These are phyloP conservation scores for Trissoscelio sp. DNA, from an alignment of 2,888 invertebrate species.

Conservation along the genomic window DNA sequence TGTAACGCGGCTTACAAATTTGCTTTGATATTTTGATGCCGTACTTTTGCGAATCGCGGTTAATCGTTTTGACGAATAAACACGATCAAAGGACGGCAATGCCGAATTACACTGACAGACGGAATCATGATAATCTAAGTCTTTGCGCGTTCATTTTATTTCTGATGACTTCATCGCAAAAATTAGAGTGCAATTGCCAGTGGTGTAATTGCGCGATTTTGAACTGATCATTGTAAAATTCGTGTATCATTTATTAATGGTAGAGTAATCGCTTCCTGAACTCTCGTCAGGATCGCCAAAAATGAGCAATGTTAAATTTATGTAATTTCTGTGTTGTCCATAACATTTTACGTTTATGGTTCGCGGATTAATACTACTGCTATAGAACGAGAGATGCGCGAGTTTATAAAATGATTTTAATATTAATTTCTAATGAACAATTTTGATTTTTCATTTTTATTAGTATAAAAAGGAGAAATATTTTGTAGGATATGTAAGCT, in stretches of 20 bases:
- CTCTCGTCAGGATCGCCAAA: constrained; percentile 7
- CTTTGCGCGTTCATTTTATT: constrained; percentile 9
- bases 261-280: not conserved
- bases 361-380: too few relatives aligned
- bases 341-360: too few relatives aligned
- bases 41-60: constrained; percentile 34
- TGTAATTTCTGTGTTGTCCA: too few relatives aligned
- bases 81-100: constrained; percentile 22
- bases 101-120: constrained; percentile 12
- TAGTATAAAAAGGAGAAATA: too few relatives aligned
- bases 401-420: too few relatives aligned
- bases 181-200: constrained; percentile 1
- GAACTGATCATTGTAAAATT: not conserved
- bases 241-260: not conserved
- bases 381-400: too few relatives aligned
- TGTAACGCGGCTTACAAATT: constrained; percentile 34
- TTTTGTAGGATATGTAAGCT: too few relatives aligned
- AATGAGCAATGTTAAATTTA: not conserved
- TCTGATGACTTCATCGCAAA: constrained; percentile 2
- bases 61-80: constrained; percentile 36
- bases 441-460: too few relatives aligned
- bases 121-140: constrained; percentile 33
- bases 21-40: constrained; percentile 42
- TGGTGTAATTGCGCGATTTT: not conserved
- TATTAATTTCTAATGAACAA: too few relatives aligned